These are phyloP conservation scores for Sebastes schlegelii DNA, from an alignment of 2,113 vertebrate genomes.

Conservation along the genomic window DNA sequence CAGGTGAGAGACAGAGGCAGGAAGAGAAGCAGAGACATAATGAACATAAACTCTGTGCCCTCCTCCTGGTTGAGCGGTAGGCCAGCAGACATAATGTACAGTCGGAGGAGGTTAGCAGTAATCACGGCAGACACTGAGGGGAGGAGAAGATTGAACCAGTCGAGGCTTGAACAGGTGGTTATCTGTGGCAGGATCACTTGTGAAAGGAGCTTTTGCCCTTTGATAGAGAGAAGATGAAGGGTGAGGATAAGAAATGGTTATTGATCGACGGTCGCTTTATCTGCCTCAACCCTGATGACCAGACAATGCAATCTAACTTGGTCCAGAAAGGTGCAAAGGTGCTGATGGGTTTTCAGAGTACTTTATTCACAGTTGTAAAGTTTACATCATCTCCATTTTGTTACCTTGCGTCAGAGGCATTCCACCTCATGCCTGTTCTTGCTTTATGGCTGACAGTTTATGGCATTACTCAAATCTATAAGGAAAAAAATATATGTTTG, in stretches of 20 bases:
- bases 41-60: slow-evolving; percentile 13
- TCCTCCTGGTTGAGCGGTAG: slow-evolving; percentile 11
- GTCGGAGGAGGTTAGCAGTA: slow-evolving; percentile 40
- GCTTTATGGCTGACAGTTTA: background rate
- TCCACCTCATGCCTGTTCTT: background rate
- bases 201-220: slow-evolving; percentile 79
- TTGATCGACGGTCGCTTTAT: slow-evolving; percentile 84
- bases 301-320: slow-evolving; percentile 78
- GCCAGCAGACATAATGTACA: slow-evolving; percentile 36
- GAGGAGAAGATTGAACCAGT: slow-evolving; percentile 58
- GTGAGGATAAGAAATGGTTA: slow-evolving; percentile 84
- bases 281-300: slow-evolving; percentile 76
- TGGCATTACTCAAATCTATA: background rate
- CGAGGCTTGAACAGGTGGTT: slow-evolving; percentile 71
- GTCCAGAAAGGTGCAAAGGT: slow-evolving; percentile 65
- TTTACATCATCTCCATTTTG: slow-evolving; percentile 31
- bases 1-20: background rate
- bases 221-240: slow-evolving; percentile 85
- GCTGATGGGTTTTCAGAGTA: slow-evolving; percentile 67
- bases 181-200: slow-evolving; percentile 76
- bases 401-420: slow-evolving; percentile 37
- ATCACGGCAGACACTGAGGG: slow-evolving; percentile 31
- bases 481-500: background rate
- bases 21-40: slow-evolving; percentile 11
- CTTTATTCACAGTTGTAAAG: slow-evolving; percentile 49